Conservation (phyloP, 2,113 vertebrate genomes). For the Ophthalmolycus amberensis region DNA sequence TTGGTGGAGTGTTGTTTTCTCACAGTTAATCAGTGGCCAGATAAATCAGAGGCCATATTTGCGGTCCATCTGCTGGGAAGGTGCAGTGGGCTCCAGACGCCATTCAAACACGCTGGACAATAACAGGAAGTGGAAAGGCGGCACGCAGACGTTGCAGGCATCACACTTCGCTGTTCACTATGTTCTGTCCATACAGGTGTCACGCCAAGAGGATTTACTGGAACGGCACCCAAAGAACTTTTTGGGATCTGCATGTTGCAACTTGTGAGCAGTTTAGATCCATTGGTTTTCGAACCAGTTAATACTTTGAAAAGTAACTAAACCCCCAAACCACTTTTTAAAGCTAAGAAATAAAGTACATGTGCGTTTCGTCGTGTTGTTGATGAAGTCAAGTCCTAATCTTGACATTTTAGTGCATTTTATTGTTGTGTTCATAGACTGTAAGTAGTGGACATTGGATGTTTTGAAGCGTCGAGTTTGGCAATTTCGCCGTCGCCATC, state of each 20-base stretch:
- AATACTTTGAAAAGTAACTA: neutral
- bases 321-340: neutral
- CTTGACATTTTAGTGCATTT: too few relatives aligned
- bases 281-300: neutral
- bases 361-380: neutral
- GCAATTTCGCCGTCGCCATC: too few relatives aligned
- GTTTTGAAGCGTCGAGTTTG: too few relatives aligned
- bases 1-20: conserved; percentile 84
- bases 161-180: conserved; percentile 55
- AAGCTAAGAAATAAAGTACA: neutral
- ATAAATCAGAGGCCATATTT: conserved; percentile 85
- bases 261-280: neutral
- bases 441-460: too few relatives aligned
- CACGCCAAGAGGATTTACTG: conserved; percentile 22
- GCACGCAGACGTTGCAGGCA: conserved; percentile 47
- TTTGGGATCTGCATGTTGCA: neutral
- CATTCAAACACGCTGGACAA: conserved; percentile 74
- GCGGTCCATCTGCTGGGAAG: conserved; percentile 85
- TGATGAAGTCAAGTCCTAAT: too few relatives aligned
- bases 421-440: too few relatives aligned
- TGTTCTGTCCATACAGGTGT: conserved; percentile 62
- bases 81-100: conserved; percentile 76
- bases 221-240: conserved; percentile 13
- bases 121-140: conserved; percentile 69
- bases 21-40: conserved; percentile 84